Evolutionary conservation across 2,113 vertebrate genomes (phyloP).

Genomic region (Girardinichthys multiradiatus): DNA sequence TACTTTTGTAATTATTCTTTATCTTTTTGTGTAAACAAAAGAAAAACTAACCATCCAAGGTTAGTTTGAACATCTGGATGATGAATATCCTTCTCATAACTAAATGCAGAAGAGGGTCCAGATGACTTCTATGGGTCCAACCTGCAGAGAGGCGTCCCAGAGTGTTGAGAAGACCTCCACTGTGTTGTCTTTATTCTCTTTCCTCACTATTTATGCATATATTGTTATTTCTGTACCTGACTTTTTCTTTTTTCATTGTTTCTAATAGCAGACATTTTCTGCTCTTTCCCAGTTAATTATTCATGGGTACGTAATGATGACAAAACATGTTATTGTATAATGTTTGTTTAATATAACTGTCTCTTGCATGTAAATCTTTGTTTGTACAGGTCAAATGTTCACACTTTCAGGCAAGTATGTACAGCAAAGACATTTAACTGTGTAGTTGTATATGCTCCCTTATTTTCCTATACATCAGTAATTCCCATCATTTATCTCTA

Average conservation of each 20-base stretch:
- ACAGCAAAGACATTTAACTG: neutral
- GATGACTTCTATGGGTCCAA: neutral
- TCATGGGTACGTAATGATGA: neutral
- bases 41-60: no score
- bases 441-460: neutral
- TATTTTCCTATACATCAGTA: conserved; percentile 3
- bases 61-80: no score
- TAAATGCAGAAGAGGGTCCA: neutral
- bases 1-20: no score
- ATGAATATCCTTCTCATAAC: no score
- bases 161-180: neutral
- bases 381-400: neutral
- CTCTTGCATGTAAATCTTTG: neutral
- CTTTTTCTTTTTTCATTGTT: neutral
- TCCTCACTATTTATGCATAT: neutral
- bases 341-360: neutral
- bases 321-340: neutral
- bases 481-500: conserved; percentile 38
- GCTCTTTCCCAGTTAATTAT: neutral
- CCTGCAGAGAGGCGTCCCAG: neutral
- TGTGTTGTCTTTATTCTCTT: neutral
- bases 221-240: neutral
- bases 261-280: neutral
- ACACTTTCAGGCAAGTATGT: neutral
- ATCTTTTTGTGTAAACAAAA: no score